Evolutionary conservation across 2,113 vertebrate genomes (phyloP).

Genomic region (Fulica atra): DNA sequence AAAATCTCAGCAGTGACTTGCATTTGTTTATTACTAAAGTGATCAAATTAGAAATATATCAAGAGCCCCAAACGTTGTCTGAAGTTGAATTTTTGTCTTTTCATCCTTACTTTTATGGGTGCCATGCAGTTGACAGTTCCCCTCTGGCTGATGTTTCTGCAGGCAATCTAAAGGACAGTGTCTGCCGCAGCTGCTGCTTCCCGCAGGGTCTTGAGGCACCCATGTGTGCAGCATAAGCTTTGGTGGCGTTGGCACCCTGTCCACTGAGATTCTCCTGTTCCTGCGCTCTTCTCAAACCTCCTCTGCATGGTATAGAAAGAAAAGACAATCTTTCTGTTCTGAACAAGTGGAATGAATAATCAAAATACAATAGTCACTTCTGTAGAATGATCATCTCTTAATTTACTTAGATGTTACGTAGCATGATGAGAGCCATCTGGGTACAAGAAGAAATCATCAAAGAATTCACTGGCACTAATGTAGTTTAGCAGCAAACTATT

Average conservation of each 20-base stretch:
- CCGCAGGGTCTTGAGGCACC: fast-evolving
- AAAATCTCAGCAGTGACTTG: background rate
- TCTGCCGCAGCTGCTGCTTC: background rate
- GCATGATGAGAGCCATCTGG: background rate
- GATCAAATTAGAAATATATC: background rate
- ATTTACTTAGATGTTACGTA: background rate
- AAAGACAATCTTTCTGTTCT: background rate
- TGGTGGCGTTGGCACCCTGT: background rate
- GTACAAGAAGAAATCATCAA: background rate
- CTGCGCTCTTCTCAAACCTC: fast-evolving
- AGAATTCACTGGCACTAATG: background rate
- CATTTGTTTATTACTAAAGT: background rate
- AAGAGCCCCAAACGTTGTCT: background rate
- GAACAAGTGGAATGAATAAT: background rate
- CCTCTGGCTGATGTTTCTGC: background rate
- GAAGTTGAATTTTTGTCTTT: background rate
- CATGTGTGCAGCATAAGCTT: background rate
- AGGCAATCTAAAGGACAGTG: background rate
- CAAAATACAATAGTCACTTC: background rate
- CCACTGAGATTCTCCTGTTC: background rate
- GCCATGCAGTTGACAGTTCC: fast-evolving
- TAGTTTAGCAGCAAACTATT: background rate
- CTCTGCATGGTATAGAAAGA: background rate
- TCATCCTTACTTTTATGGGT: fast-evolving
- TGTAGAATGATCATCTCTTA: background rate